Evolutionary conservation across 92 coral and sea anemone genomes (phyloP).

Genomic region (Blastomussa wellsi): DNA sequence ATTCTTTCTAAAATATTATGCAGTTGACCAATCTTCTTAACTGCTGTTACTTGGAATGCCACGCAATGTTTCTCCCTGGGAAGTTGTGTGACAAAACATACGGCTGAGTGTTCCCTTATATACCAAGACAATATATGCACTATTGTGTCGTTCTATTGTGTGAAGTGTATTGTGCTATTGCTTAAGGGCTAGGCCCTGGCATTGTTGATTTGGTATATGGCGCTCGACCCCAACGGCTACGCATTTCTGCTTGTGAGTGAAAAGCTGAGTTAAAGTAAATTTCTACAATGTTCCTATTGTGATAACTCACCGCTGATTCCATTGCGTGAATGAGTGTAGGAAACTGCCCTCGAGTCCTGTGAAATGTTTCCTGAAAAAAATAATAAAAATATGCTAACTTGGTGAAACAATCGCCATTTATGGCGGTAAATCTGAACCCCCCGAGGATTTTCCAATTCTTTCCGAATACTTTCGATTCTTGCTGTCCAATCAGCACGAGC

Average conservation of each 20-base stretch:
- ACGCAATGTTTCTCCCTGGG: neutral
- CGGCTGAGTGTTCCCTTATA: too few species aligned
- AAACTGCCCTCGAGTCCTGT: conserved; percentile 75
- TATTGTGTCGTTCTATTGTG: too few species aligned
- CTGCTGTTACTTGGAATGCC: neutral
- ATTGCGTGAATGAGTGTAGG: conserved; percentile 74
- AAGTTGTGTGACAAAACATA: neutral
- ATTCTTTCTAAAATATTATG: too few species aligned
- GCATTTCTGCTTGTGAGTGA: neutral
- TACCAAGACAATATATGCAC: too few species aligned
- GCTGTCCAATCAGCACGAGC: neutral
- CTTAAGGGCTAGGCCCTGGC: too few species aligned
- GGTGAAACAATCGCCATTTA: neutral
- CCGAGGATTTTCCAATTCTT: neutral
- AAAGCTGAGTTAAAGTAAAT: neutral
- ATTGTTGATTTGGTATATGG: too few species aligned
- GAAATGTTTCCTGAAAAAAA: conserved; percentile 55
- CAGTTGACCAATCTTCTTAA: neutral
- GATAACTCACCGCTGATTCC: conserved; percentile 79
- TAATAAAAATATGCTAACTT: neutral
- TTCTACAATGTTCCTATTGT: neutral
- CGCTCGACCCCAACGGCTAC: too few species aligned
- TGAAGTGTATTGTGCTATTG: too few species aligned
- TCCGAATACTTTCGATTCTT: neutral
- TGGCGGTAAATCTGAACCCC: neutral